Percentiles rank a stretch among this genome's conserved stretches.
phyloP scores from a whole-genome alignment of 2,797 vertebrate species.

The Notolepis coatsorum region DNA sequence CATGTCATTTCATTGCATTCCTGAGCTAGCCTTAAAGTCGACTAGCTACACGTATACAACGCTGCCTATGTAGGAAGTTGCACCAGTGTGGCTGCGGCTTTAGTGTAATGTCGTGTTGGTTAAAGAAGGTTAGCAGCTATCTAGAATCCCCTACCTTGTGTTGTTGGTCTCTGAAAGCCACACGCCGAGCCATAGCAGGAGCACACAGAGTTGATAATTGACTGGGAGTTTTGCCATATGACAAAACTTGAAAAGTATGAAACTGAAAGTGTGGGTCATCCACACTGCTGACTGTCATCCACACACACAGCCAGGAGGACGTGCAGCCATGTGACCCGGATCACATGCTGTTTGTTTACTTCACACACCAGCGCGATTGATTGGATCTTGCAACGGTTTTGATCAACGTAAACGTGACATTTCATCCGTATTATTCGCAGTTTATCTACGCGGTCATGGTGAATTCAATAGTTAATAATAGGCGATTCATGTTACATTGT shows the following conservation, averaged over 20 bases:
- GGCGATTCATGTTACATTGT: background rate
- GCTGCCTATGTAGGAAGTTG: too few species aligned
- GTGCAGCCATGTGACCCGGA: background rate
- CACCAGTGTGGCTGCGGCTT: too few species aligned
- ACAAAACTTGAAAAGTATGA: background rate
- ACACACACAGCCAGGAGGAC: too few species aligned
- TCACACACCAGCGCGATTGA: too few species aligned
- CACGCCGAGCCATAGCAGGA: constrained; percentile 55
- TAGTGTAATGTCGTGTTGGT: background rate
- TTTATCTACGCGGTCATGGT: too few species aligned
- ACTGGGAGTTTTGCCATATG: constrained; percentile 59
- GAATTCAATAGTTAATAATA: too few species aligned
- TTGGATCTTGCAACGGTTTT: too few species aligned
- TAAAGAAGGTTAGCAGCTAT: background rate
- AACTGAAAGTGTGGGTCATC: background rate
- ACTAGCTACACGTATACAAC: too few species aligned
- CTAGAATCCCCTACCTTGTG: constrained; percentile 68
- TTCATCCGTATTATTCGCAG: too few species aligned
- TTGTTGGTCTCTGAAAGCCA: constrained; percentile 33
- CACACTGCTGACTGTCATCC: background rate
- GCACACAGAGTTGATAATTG: constrained; percentile 40
- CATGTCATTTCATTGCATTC: too few species aligned
- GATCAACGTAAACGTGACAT: too few species aligned
- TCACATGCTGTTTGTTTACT: constrained; percentile 12
- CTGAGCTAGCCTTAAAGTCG: too few species aligned